phyloP scores from a whole-genome alignment of 2,113 vertebrate genomes.

The Pygoscelis antarcticus region DNA sequence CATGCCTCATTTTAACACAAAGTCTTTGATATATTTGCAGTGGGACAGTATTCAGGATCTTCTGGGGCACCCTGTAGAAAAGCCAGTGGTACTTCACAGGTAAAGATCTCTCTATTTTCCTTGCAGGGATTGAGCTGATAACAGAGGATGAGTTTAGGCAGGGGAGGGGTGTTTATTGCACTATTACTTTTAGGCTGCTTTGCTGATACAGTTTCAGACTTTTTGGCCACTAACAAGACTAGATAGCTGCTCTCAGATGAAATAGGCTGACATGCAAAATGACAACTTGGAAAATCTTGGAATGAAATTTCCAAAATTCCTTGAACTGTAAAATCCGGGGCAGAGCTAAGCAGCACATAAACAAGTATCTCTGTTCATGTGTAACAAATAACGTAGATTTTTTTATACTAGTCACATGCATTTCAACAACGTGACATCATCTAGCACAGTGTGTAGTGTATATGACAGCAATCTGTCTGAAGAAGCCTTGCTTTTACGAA shows the following conservation, averaged over 20 bases:
- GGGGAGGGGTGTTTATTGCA: background rate
- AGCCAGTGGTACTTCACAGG: constrained; percentile 98
- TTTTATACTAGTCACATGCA: background rate
- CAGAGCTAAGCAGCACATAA: background rate
- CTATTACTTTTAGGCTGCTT: background rate
- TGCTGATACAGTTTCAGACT: background rate
- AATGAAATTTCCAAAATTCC: background rate
- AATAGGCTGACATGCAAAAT: background rate
- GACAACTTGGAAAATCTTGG: background rate
- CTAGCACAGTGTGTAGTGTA: background rate
- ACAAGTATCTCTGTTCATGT: background rate
- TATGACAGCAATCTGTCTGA: background rate
- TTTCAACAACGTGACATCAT: background rate
- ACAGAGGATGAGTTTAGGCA: background rate
- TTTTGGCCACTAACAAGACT: background rate
- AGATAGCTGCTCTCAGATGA: background rate
- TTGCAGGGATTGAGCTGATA: background rate
- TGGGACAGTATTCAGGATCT: constrained; percentile 98
- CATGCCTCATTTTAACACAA: background rate
- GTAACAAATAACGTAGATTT: background rate
- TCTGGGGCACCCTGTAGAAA: constrained; percentile 94
- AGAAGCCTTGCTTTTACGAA: background rate
- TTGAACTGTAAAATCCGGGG: background rate
- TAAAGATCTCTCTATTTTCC: constrained; percentile 51
- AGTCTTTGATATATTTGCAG: constrained; percentile 68